Base-by-base conservation (phyloP, 2,797 vertebrate genomes). In the Molossus alvarezi region DNA sequence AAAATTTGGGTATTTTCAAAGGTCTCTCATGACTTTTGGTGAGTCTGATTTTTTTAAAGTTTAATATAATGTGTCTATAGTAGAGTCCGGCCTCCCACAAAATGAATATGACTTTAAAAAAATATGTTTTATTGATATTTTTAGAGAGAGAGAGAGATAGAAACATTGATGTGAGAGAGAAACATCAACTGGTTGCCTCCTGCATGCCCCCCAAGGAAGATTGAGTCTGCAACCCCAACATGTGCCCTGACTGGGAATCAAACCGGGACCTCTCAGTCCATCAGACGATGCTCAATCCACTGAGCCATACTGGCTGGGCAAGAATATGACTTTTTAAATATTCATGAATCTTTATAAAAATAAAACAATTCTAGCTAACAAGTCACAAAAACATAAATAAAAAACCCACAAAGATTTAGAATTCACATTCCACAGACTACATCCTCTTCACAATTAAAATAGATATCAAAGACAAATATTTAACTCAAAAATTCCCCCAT, bases 331-430 rank as follows among this genome's bases (percentile, higher is more conserved):
- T 86, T 85, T 93, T 76, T 57, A 84, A 95, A 80, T 11, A 93
- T 58, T 67, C 15, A 83, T 58, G 33, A 6, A 72, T 48, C 25
- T 84, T 96, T 87, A 75, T 81, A 89, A 96, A 95, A 95, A 79
- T 37, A 9, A 41, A 73, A 33, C 53, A 82, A 88, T 62, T 82
- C 58, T 95, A 91, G 17, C 33, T 79, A 64, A 75, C 18, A 73
- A 84, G 29, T 83, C 57, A 88, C 15, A 91, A 27, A 87, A 64
- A 73, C 21, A 51, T 75, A 64, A 88, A 57, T 14, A 86, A 81
- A 86, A 85, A 20, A 55, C 7, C 6, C n/a, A 75, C 20, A 72
- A 72, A 33, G 53, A 83, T 45, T 82, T 89, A 23, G 27, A 89
- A 87, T 76, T 89, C 62, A 18, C n/a, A 57, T 81, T 71, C 25